phyloP scores from a whole-genome alignment of 2,888 invertebrate species.

The Litoditis marina region DNA sequence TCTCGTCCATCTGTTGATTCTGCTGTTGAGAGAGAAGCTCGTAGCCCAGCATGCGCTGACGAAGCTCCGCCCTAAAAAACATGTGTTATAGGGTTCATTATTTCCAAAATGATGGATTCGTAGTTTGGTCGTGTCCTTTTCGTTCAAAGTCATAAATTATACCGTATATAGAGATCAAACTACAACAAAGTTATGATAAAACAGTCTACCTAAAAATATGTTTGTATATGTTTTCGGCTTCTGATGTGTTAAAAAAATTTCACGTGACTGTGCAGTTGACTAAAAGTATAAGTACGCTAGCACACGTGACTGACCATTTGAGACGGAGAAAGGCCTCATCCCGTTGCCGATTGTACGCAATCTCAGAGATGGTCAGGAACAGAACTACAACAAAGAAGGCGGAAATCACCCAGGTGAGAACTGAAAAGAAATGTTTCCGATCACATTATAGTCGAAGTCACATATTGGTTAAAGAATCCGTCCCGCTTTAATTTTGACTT shows the following conservation, averaged over 20 bases:
- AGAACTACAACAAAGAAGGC: slow-evolving; percentile 55
- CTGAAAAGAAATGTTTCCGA: slow-evolving; percentile 14
- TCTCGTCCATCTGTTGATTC: slow-evolving; percentile 13
- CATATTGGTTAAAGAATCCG: no score
- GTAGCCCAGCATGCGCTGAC: slow-evolving; percentile 51
- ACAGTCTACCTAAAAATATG: no score
- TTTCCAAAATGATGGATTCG: background rate
- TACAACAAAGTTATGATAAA: no score
- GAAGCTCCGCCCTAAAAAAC: slow-evolving; percentile 48
- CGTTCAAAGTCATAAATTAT: no score
- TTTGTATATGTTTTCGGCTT: no score
- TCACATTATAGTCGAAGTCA: background rate
- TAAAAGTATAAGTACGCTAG: no score
- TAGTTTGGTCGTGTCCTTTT: no score
- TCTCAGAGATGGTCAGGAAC: slow-evolving; percentile 54
- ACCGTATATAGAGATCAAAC: no score
- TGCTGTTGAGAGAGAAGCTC: slow-evolving; percentile 33
- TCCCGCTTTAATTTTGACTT: no score
- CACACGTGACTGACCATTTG: slow-evolving; percentile 41
- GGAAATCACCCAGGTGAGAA: slow-evolving; percentile 53
- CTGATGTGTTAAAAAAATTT: no score
- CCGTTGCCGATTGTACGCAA: slow-evolving; percentile 58
- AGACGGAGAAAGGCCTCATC: slow-evolving; percentile 58
- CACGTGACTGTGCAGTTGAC: no score
- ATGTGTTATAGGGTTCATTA: background rate